Evolutionary conservation across 2,797 vertebrate species (phyloP), one percentile per base, ranked within the genome.

Genomic region (Chelon auratus): DNA sequence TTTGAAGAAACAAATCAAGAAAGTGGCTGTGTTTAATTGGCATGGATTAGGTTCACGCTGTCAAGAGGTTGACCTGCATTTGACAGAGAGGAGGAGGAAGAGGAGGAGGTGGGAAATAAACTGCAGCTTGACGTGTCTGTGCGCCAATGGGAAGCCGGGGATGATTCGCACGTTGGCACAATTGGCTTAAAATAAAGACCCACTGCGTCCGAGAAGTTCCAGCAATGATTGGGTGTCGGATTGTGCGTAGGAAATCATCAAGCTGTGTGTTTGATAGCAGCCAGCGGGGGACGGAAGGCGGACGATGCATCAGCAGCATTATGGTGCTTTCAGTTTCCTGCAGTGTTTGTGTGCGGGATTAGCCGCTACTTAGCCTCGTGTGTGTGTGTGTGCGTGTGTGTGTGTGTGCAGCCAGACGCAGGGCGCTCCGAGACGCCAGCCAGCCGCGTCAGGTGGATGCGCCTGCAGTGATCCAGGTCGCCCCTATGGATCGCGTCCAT

Each of bases 401-500:
- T 54, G 72, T 59, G 84, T 42, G n/a, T 40, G 39, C 66, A 83
- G 63, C 68, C 20, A 54, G 68, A 70, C 74, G 69, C 80, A 75
- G 82, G 60, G 84, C 72, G 83, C 84, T 69, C 68, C 64, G 82
- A 85, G 80, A 80, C 76, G 81, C 72, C 77, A 36, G 78, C 68
- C 75, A 43, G 74, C 72, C 81, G 79, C 81, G 86, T 82, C 92
- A 93, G 92, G 89, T 93, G 92, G 88, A 90, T 83, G 86, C 86
- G 90, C 90, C 86, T 87, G 90, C 86, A 82, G 87, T 87, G 88
- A 89, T 85, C 83, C 92, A 84, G 89, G 92, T 91, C 91, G 94
- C 87, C 92, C 94, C 92, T 96, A 97, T 97, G 97, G 97, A 96
- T 96, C 95, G 95, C 89, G 92, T 94, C 42, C 91, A 98, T 98